These are phyloP conservation scores for Drosophila subpulchrella DNA, from an alignment of 1,140 invertebrate species.

Conservation along the genomic window DNA sequence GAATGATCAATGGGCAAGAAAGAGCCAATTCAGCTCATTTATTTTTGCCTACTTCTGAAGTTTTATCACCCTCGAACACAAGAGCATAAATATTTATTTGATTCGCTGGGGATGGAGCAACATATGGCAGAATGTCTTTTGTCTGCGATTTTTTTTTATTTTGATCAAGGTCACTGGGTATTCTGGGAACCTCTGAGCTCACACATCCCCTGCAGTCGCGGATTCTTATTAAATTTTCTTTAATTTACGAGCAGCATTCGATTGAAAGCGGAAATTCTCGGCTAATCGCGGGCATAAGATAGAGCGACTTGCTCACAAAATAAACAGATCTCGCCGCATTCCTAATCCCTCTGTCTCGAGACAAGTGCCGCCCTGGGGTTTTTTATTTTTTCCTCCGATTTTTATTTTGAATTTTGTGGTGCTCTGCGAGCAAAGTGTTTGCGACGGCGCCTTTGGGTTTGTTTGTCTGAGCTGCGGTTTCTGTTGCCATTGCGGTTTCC, in stretches of 20 bases:
- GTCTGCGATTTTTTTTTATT: conserved; percentile 14
- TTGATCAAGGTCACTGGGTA: conserved; percentile 42
- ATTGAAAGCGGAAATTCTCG: conserved; percentile 67
- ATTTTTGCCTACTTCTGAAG: conserved; percentile 50
- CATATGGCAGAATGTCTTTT: conserved; percentile 22
- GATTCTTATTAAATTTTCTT: conserved; percentile 61
- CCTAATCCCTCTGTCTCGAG: conserved; percentile 18
- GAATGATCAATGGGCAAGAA: conserved; percentile 34
- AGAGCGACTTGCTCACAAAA: conserved; percentile 53
- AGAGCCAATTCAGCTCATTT: conserved; percentile 36
- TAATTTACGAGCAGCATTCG: conserved; percentile 59
- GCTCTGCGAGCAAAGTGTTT: conserved; percentile 43
- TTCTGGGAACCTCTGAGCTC: conserved; percentile 56
- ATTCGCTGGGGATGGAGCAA: conserved; percentile 25
- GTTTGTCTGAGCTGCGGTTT: conserved; percentile 77
- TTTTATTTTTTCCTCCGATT: not conserved
- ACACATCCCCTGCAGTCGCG: conserved; percentile 35
- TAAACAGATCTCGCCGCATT: conserved; percentile 6
- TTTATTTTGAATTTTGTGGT: not conserved
- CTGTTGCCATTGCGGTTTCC: conserved; percentile 34
- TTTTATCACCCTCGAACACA: conserved; percentile 29
- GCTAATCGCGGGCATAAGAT: conserved; percentile 56
- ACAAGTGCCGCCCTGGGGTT: conserved; percentile 48
- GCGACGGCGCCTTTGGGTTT: conserved; percentile 70
- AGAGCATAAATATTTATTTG: conserved; percentile 63